Percentiles rank a stretch among this genome's conserved stretches.
phyloP scores from a whole-genome alignment of 2,797 vertebrate species.

The Liasis olivaceus region DNA sequence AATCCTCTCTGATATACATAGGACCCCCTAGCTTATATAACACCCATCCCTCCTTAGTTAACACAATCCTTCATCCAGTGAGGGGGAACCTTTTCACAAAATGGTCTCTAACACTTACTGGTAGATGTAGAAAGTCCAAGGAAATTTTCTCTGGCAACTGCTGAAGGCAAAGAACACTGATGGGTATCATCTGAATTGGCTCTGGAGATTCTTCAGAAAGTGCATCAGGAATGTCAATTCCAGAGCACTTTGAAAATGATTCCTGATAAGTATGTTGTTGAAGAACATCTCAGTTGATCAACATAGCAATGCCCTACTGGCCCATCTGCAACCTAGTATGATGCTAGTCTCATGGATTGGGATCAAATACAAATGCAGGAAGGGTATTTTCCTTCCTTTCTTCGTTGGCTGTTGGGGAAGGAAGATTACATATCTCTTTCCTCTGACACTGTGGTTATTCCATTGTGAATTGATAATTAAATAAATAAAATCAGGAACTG shows the following conservation, averaged over 20 bases:
- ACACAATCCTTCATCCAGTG: neutral
- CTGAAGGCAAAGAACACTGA: neutral
- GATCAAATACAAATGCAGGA: neutral
- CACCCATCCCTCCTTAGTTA: neutral
- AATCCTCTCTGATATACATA: neutral
- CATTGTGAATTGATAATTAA: neutral
- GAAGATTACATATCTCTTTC: neutral
- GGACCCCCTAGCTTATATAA: neutral
- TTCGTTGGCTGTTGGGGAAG: neutral
- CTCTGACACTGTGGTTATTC: neutral
- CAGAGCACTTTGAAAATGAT: neutral
- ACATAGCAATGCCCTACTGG: neutral
- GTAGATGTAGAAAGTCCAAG: neutral
- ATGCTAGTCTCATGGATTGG: neutral
- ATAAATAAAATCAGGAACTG: neutral
- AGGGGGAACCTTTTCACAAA: neutral
- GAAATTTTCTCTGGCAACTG: neutral
- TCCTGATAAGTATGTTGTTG: neutral
- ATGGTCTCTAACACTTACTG: neutral
- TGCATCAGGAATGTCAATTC: neutral
- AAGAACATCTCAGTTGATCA: neutral
- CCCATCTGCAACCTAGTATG: neutral
- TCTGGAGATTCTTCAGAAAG: neutral
- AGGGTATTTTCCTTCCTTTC: neutral
- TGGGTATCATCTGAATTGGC: rapidly evolving